Conservation (phyloP, 2,797 vertebrate genomes). For the Hyperoplus lanceolatus region DNA sequence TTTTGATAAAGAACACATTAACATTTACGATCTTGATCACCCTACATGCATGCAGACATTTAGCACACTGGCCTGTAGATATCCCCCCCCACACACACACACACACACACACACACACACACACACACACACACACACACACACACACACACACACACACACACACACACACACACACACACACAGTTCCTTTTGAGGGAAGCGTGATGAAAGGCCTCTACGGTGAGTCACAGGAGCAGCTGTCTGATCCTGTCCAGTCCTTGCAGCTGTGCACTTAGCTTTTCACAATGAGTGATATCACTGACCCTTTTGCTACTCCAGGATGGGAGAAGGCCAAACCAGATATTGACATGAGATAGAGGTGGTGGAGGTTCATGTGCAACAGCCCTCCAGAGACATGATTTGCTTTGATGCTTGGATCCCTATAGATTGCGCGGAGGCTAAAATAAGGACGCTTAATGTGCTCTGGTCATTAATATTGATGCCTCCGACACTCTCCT, state of each 20-base stretch:
- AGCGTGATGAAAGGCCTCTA: constrained; percentile 75
- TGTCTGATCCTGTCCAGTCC: constrained; percentile 69
- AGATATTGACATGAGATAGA: constrained; percentile 56
- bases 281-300: constrained; percentile 71
- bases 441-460: constrained; percentile 64
- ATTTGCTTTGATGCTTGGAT: constrained; percentile 47
- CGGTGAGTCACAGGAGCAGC: constrained; percentile 79
- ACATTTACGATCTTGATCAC: too few relatives aligned
- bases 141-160: constrained; percentile 42
- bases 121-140: constrained; percentile 21
- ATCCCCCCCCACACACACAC: too few relatives aligned
- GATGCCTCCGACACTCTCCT: constrained; percentile 32
- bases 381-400: not conserved
- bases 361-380: constrained; percentile 38
- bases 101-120: constrained; percentile 10
- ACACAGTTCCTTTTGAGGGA: constrained; percentile 67
- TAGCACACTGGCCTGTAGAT: too few relatives aligned
- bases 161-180: constrained; percentile 32
- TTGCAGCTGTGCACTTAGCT: constrained; percentile 75
- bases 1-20: constrained; percentile 10
- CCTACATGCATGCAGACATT: too few relatives aligned
- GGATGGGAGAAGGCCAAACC: constrained; percentile 38
- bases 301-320: constrained; percentile 34
- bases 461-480: constrained; percentile 44
- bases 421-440: constrained; percentile 21